Percentiles rank a stretch among this genome's conserved stretches.
These are phyloP conservation scores for Anneissia japonica DNA, from an alignment of 35 echinoderm and acorn worm genomes.

Conservation along the genomic window DNA sequence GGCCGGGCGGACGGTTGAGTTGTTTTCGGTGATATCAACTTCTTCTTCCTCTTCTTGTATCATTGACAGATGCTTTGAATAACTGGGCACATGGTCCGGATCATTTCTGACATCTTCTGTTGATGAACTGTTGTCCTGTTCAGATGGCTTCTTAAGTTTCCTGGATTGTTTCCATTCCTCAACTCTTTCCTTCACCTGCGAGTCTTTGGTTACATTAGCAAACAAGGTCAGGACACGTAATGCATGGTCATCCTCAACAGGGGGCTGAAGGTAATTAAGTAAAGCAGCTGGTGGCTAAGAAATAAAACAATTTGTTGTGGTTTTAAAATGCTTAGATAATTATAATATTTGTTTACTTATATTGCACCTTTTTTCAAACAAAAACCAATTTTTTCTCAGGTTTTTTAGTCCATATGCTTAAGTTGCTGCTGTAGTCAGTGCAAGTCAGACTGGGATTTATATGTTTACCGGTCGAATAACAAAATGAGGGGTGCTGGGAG, in stretches of 20 bases:
- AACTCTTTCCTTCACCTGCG: background rate
- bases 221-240: background rate
- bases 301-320: too few species aligned
- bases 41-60: background rate
- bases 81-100: too few species aligned
- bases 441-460: too few species aligned
- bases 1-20: background rate
- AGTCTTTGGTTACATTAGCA: background rate
- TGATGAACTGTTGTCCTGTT: background rate
- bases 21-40: background rate
- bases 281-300: background rate
- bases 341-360: too few species aligned
- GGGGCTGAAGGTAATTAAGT: background rate
- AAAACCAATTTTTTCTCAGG: too few species aligned
- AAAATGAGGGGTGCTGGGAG: too few species aligned
- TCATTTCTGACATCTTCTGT: background rate
- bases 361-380: too few species aligned
- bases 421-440: too few species aligned
- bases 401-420: too few species aligned
- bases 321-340: too few species aligned
- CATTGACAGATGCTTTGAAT: background rate
- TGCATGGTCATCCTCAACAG: background rate
- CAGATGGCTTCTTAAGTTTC: background rate
- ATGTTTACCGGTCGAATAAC: too few species aligned
- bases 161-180: background rate